phyloP scores from a whole-genome alignment of 1,140 invertebrate genomes.

The Dendroctonus ponderosae region DNA sequence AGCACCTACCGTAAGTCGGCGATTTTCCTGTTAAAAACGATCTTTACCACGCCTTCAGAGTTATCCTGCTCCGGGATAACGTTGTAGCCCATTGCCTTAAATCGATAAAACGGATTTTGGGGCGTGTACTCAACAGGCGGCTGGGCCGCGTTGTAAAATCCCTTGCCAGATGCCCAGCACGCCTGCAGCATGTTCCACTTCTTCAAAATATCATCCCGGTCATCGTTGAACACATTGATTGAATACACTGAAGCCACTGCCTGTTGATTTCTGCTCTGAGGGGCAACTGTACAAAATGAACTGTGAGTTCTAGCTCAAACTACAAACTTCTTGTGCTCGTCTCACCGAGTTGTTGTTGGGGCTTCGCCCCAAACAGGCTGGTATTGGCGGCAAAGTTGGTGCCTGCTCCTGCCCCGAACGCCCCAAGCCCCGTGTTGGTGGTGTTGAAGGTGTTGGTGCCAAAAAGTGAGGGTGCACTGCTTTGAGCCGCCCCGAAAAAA shows the following conservation, averaged over 20 bases:
- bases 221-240: slow-evolving; percentile 87
- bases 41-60: slow-evolving; percentile 81
- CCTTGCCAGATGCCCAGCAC: slow-evolving; percentile 80
- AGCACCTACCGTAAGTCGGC: slow-evolving; percentile 64
- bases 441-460: slow-evolving; percentile 53
- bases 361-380: slow-evolving; percentile 52
- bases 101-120: slow-evolving; percentile 87
- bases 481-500: slow-evolving; percentile 36
- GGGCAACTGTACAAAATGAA: slow-evolving; percentile 35
- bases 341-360: slow-evolving; percentile 35
- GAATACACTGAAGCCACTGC: slow-evolving; percentile 47
- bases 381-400: slow-evolving; percentile 46
- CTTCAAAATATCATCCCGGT: slow-evolving; percentile 85
- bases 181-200: slow-evolving; percentile 94
- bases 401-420: slow-evolving; percentile 54
- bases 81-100: slow-evolving; percentile 91
- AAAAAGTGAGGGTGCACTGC: slow-evolving; percentile 47
- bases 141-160: slow-evolving; percentile 72
- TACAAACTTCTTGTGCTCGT: neutral
- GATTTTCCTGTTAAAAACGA: slow-evolving; percentile 79
- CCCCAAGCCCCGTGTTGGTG: slow-evolving; percentile 57
- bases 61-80: slow-evolving; percentile 78
- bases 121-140: slow-evolving; percentile 80
- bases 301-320: neutral
- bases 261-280: slow-evolving; percentile 49